Conservation (phyloP, 2,888 invertebrate species). For the Lasioglossum calceatum region DNA sequence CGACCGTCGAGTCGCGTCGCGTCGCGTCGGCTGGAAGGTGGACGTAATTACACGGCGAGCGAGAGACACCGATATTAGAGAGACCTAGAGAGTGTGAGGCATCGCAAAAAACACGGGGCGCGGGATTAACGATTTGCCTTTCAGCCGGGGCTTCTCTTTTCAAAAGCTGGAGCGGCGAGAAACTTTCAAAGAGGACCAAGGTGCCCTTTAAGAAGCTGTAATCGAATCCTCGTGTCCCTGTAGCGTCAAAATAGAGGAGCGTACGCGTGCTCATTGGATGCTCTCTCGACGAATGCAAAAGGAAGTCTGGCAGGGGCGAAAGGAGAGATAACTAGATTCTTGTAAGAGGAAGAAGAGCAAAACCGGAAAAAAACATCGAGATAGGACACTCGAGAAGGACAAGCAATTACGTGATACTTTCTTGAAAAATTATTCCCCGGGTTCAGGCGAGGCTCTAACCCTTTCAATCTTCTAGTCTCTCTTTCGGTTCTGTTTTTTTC, state of each 20-base stretch:
- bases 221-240: conserved; percentile 52
- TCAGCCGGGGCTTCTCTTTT: conserved; percentile 25
- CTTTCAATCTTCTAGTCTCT: background rate
- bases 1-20: background rate
- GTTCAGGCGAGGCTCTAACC: background rate
- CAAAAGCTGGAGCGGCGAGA: conserved; percentile 17
- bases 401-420: conserved; percentile 12
- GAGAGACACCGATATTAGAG: background rate
- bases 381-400: background rate
- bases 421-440: conserved; percentile 26
- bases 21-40: conserved; percentile 8
- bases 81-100: background rate
- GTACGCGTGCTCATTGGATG: conserved; percentile 1
- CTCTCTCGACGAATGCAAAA: background rate
- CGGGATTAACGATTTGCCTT: conserved; percentile 46
- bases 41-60: conserved; percentile 39
- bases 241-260: conserved; percentile 38
- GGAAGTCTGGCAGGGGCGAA: background rate
- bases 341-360: background rate
- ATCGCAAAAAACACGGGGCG: background rate
- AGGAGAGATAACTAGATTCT: background rate
- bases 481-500: background rate
- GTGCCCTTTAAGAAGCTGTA: conserved; percentile 47
- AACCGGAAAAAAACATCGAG: background rate
- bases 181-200: conserved; percentile 22